A percentile compares a stretch with the other conserved stretches of the same genome.
Evolutionary conservation across 1,140 invertebrate genomes (phyloP).

Genomic region (Frieseomelitta varia): DNA sequence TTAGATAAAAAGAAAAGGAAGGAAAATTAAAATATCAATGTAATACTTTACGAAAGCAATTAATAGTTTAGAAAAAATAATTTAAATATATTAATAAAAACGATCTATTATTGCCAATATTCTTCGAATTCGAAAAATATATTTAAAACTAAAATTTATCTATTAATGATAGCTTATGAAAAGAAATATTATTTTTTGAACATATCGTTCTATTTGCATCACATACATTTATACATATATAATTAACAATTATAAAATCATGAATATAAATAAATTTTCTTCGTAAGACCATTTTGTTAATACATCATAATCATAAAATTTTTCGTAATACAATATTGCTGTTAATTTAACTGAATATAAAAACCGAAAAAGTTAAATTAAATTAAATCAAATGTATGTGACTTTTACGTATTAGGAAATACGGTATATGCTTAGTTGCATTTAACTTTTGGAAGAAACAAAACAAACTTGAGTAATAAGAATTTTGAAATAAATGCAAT

Average conservation of each 20-base stretch:
- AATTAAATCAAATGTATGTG: background rate
- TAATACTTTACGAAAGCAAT: background rate
- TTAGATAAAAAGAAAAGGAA: background rate
- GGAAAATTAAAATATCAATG: background rate
- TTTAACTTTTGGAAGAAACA: background rate
- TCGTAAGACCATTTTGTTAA: conserved; percentile 12
- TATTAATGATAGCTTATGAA: background rate
- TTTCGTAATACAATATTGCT: background rate
- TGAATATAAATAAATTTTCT: conserved; percentile 46
- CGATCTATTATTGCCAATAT: background rate
- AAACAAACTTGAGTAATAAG: background rate
- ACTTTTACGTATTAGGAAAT: background rate
- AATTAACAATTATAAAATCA: conserved; percentile 44
- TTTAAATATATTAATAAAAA: background rate
- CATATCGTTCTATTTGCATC: conserved; percentile 65
- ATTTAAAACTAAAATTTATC: background rate
- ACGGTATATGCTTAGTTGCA: too few relatives aligned
- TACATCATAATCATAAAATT: background rate
- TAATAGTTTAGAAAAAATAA: background rate
- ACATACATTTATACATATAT: conserved; percentile 54
- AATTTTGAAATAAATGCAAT: background rate
- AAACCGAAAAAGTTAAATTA: background rate
- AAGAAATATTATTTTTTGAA: conserved; percentile 20
- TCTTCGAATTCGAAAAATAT: background rate
- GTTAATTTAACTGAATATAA: background rate